Conservation (phyloP, 2,888 invertebrate species). For the Galerucella pusilla region DNA sequence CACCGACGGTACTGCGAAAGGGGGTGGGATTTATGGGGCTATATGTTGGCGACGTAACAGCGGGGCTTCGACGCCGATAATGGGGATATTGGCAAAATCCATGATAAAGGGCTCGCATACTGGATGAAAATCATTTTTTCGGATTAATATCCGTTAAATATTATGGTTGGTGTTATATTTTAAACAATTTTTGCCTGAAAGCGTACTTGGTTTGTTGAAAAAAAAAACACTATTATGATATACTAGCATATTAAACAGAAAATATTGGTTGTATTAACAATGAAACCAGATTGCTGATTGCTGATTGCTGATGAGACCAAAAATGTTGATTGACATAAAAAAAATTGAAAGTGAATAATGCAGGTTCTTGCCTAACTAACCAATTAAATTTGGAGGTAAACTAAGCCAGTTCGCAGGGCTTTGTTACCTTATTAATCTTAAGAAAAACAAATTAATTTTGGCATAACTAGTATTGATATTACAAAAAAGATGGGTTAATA, state of each 20-base stretch:
- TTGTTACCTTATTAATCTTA: no score
- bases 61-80: conserved; percentile 37
- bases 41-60: conserved; percentile 31
- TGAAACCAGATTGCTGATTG: no score
- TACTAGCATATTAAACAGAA: not conserved
- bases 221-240: no score
- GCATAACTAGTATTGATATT: no score
- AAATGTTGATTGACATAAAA: no score
- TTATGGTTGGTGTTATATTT: not conserved
- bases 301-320: no score
- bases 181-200: not conserved
- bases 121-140: conserved; percentile 24
- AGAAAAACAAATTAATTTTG: no score
- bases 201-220: not conserved
- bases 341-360: no score
- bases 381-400: no score
- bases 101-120: conserved; percentile 29
- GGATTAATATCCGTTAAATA: conserved; percentile 17
- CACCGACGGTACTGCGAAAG: conserved; percentile 30
- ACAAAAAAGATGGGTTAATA: no score
- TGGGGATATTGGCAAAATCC: conserved; percentile 39
- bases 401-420: no score
- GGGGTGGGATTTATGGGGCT: conserved; percentile 44
- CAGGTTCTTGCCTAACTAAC: no score
- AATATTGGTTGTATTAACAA: not conserved